Percentiles rank a stretch among this genome's conserved stretches.
phyloP scores from a whole-genome alignment of 2,797 vertebrate species.

The Danio tinwini region DNA sequence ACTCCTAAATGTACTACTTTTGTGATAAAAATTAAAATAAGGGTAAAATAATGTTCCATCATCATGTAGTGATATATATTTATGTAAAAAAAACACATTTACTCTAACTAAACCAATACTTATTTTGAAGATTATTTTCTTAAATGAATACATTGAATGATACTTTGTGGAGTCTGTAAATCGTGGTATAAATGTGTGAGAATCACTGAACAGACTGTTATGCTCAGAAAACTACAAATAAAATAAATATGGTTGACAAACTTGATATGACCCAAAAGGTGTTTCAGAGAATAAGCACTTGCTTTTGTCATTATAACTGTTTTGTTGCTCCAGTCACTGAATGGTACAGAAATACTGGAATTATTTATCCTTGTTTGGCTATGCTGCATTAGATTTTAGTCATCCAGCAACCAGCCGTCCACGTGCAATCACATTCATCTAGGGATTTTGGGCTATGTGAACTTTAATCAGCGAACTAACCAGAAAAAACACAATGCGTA shows the following conservation, averaged over 20 bases:
- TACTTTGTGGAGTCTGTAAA: no score
- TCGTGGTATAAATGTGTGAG: neutral
- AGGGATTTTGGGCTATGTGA: slow-evolving; percentile 13
- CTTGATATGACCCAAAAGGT: neutral
- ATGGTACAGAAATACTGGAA: slow-evolving; percentile 15
- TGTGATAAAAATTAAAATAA: no score
- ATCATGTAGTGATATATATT: no score
- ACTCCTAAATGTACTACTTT: no score
- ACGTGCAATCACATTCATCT: slow-evolving; percentile 17
- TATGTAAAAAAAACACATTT: no score
- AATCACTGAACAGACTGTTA: neutral
- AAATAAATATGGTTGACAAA: neutral
- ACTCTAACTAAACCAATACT: no score
- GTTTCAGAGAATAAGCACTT: slow-evolving; percentile 7
- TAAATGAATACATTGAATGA: no score
- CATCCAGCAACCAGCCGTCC: neutral
- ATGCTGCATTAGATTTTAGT: neutral
- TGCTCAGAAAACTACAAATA: neutral
- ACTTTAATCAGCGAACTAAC: neutral
- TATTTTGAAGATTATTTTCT: no score
- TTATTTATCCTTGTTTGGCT: slow-evolving; percentile 14
- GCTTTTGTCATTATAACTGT: slow-evolving; percentile 23
- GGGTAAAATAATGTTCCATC: no score
- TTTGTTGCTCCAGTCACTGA: slow-evolving; percentile 1
- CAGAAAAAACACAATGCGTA: neutral